Evolutionary conservation across 2,113 vertebrate genomes (phyloP), one percentile per base, ranked within the genome.

Genomic region (Tetraodon nigroviridis): DNA sequence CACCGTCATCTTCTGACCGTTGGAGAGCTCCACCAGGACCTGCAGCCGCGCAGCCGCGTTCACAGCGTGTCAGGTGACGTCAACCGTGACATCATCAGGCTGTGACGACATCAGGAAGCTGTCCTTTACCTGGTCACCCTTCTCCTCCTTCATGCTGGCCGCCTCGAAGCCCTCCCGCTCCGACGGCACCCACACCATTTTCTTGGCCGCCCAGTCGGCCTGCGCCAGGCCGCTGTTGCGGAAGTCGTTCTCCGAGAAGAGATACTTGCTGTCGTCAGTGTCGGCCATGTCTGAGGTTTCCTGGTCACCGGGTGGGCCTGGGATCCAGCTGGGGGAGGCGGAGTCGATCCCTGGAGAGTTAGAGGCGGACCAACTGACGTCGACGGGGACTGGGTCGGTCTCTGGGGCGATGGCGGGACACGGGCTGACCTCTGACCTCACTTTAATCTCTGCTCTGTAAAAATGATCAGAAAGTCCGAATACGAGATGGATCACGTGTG

Each of bases 151-250:
- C 73, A 98, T 65, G 80, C 93, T 96, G 45, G 96, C 96, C 0
- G 89, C 86, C 83, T 98, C 94, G 2, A 99, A 99, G 60, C 95
- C 96, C 59, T 97, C 92, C 84, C 90, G 93, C 84, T 98, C 96
- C 0, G 96, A 98, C 1, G 94, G 93, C 64, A 98, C 80, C 96
- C 96, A 99, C 32, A 98, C 95, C 87, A 97, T 88, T 85, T 66
- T 96, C 84, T 94, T 98, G 19, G 95, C 95, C 0, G 91, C 84
- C 95, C 95, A 99, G 78, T 99, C 96, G 0, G 96, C 94, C 66
- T 99, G 96, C 12, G 91, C 92, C 71, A 95, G 71, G 0, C 95
- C 92, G 55, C 89, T 95, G 86, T 91, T 94, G 19, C 87, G 81
- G 60, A 93, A 90, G 71, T 95, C 93, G 56, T 94, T 95, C 75